These are phyloP conservation scores for Noctua comes DNA, from an alignment of 2,888 invertebrate genomes.

Conservation along the genomic window DNA sequence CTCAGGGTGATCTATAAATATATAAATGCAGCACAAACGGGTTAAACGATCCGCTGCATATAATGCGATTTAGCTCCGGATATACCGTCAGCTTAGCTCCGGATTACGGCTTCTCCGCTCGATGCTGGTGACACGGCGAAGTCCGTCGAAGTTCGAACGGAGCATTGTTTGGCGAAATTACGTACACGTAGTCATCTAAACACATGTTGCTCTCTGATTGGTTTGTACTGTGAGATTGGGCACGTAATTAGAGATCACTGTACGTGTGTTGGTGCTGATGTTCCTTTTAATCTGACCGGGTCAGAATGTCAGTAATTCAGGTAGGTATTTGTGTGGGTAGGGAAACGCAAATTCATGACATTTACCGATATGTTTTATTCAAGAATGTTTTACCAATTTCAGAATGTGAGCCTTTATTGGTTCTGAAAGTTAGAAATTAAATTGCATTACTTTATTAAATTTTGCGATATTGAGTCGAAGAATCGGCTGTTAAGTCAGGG, in stretches of 20 bases:
- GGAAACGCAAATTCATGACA: neutral
- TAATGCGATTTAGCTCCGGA: slow-evolving; percentile 70
- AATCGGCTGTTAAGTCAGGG: neutral
- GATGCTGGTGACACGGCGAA: slow-evolving; percentile 29
- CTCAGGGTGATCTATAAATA: slow-evolving; percentile 51
- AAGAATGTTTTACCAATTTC: no score
- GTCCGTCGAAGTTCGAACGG: neutral
- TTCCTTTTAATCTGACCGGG: neutral
- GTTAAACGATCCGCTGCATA: slow-evolving; percentile 53
- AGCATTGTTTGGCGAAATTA: slow-evolving; percentile 42
- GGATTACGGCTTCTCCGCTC: slow-evolving; percentile 70
- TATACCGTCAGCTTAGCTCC: slow-evolving; percentile 67
- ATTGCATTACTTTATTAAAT: neutral
- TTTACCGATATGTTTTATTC: neutral
- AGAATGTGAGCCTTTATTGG: no score
- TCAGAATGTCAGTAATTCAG: neutral
- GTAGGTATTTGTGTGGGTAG: neutral
- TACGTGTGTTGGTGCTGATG: slow-evolving; percentile 1
- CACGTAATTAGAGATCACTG: slow-evolving; percentile 38
- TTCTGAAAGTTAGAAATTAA: neutral
- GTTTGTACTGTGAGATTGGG: slow-evolving; percentile 23
- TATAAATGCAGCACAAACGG: slow-evolving; percentile 40
- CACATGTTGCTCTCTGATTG: slow-evolving; percentile 40
- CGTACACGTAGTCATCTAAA: slow-evolving; percentile 4
- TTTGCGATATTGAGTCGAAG: neutral